Base-by-base conservation (phyloP, 2,797 vertebrate species). In the Kryptolebias ocellatus region DNA sequence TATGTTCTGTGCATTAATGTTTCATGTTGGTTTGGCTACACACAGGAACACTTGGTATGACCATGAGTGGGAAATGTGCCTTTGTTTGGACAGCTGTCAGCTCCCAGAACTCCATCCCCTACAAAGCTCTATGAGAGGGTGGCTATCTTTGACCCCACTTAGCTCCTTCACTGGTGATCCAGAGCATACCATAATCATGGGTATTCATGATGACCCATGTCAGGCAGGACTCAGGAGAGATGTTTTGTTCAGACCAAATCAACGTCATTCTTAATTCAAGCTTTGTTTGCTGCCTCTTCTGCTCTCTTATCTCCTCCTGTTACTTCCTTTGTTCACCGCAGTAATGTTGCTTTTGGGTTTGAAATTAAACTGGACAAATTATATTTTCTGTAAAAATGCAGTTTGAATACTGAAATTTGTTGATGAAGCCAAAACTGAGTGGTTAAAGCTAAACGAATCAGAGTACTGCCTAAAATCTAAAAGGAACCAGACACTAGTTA, bases 31-130 rank as follows among this genome's bases (percentile, higher is more conserved):
- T 68, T 54, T 70, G 70, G 78, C 60, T 79, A 55, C 24, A 42
- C 72, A 60, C 62, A 54, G 42, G 74, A 76, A 78, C 62, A 55
- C 80, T 86, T 54, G 50, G 81, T 58, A 67, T 74, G 77, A 89
- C 60, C 83, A 90, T 79, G 87, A 93, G 87, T 90, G 88, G 83
- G 90, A 93, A 91, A 87, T 53, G 8, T 74, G 82, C 84, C 79
- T 93, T 94, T 94, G 93, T 95, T 93, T 93, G 89, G 90, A 91
- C 94, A 94, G 94, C 93, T 94, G 93, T 92, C 89, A 70, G 83
- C 79, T 85, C 74, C 81, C 79, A 63, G 77, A 39, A 59, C 81
- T 69, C 64, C 14, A 15, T 70, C 61, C 67, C 76, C 70, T 71
- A 80, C 80, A 86, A 74, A 84, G 80, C 73, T 72, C 72, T 62